A percentile compares a stretch with the other conserved stretches of the same genome.
Conservation (phyloP, 2,113 vertebrate genomes). For the Psilopogon haemacephalus region DNA sequence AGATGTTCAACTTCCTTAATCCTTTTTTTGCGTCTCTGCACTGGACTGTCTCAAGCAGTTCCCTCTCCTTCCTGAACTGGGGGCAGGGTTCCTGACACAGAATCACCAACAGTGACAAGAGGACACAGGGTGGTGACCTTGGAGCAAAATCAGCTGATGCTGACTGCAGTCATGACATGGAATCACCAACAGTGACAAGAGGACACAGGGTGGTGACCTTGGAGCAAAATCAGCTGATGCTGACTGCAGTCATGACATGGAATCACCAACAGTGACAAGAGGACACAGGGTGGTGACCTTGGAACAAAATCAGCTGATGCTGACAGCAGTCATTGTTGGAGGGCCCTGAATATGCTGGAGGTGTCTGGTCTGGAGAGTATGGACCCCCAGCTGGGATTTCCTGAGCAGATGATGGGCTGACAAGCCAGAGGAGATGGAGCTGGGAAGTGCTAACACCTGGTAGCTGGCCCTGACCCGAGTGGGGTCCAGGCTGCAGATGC, state of each 20-base stretch:
- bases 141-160: not conserved
- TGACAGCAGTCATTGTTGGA: not conserved
- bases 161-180: not conserved
- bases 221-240: not conserved
- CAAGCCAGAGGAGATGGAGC: not conserved
- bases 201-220: not conserved
- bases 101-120: not conserved
- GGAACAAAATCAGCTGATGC: not conserved
- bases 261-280: not conserved
- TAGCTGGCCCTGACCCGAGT: accelerated
- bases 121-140: not conserved
- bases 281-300: not conserved
- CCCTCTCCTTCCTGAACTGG: too few species aligned
- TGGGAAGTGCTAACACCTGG: not conserved
- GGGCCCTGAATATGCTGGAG: accelerated
- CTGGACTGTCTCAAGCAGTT: too few species aligned
- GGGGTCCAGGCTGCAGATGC: not conserved
- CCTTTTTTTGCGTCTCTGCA: too few species aligned
- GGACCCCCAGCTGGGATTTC: not conserved
- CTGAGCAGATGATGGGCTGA: not conserved
- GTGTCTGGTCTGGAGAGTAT: not conserved
- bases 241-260: not conserved
- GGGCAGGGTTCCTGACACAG: not conserved
- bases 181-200: not conserved
- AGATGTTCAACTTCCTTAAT: too few species aligned